Conservation (phyloP, 2,113 vertebrate species). For the Lophochroa leadbeateri region DNA sequence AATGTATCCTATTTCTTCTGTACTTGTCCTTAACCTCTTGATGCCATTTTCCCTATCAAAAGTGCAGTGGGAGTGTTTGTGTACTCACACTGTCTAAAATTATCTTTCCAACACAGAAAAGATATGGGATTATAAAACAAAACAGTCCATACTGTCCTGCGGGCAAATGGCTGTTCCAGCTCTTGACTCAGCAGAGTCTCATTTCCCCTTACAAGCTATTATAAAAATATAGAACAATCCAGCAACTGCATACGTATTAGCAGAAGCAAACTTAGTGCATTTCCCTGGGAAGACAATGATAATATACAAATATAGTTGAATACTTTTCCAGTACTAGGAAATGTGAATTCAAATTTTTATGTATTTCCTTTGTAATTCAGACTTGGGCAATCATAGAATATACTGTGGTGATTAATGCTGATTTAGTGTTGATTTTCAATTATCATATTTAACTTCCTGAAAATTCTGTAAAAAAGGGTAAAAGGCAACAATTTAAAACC, state of each 20-base stretch:
- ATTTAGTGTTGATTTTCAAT: background rate
- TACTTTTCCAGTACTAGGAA: background rate
- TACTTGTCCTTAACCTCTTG: background rate
- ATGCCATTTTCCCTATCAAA: background rate
- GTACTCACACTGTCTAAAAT: background rate
- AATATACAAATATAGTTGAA: background rate
- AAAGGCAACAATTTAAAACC: background rate
- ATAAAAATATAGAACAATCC: background rate
- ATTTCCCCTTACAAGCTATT: background rate
- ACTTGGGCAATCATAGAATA: background rate
- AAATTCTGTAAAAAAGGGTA: background rate
- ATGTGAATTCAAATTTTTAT: background rate
- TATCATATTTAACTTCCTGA: background rate
- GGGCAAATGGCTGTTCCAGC: background rate
- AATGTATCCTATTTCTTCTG: background rate
- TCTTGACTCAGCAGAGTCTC: constrained; percentile 19
- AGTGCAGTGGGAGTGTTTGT: background rate
- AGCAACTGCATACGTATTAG: background rate
- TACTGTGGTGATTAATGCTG: background rate
- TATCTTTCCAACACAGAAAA: background rate
- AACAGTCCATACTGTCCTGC: background rate
- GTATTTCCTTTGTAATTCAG: background rate
- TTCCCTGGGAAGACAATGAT: background rate
- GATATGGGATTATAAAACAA: background rate
- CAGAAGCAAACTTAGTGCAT: background rate